These are phyloP conservation scores for Melangyna quadrimaculata DNA, from an alignment of 2,888 invertebrate species.

Conservation along the genomic window DNA sequence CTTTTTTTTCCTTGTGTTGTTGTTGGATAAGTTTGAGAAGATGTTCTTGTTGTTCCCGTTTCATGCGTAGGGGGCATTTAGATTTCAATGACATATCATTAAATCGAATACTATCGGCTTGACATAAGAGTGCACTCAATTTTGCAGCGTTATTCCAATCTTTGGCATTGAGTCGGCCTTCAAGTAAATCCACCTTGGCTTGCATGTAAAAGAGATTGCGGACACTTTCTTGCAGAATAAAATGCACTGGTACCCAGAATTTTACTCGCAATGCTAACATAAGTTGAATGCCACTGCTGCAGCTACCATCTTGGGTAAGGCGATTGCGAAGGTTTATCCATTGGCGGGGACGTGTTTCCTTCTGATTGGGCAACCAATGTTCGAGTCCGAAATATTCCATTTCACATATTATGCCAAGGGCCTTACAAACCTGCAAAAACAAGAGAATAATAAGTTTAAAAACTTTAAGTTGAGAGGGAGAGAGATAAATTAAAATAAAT, in stretches of 20 bases:
- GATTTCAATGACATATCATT: conserved; percentile 77
- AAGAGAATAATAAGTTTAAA: background rate
- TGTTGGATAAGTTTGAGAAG: conserved; percentile 69
- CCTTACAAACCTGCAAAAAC: conserved; percentile 88
- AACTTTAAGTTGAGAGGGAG: too few species aligned
- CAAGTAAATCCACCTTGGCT: conserved; percentile 88
- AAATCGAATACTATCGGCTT: conserved; percentile 81
- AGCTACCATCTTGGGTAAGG: conserved; percentile 78
- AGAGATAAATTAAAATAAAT: too few species aligned
- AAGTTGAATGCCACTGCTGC: conserved; percentile 77
- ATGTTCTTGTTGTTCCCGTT: conserved; percentile 74
- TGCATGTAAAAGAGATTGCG: conserved; percentile 92
- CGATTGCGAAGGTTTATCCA: conserved; percentile 93
- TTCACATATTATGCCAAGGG: conserved; percentile 91
- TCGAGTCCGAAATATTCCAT: conserved; percentile 95
- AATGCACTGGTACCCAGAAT: conserved; percentile 95
- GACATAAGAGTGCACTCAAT: conserved; percentile 89
- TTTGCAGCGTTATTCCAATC: conserved; percentile 87
- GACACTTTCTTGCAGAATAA: conserved; percentile 91
- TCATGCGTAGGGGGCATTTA: conserved; percentile 78
- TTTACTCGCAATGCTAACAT: conserved; percentile 85
- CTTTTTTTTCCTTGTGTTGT: conserved; percentile 76
- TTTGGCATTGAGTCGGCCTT: conserved; percentile 87
- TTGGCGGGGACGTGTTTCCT: conserved; percentile 87
- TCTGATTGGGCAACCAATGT: conserved; percentile 80